Percentiles rank a stretch among this genome's conserved stretches.
Evolutionary conservation across 2,888 invertebrate species (phyloP).

Genomic region (Thereva nobilitata): DNA sequence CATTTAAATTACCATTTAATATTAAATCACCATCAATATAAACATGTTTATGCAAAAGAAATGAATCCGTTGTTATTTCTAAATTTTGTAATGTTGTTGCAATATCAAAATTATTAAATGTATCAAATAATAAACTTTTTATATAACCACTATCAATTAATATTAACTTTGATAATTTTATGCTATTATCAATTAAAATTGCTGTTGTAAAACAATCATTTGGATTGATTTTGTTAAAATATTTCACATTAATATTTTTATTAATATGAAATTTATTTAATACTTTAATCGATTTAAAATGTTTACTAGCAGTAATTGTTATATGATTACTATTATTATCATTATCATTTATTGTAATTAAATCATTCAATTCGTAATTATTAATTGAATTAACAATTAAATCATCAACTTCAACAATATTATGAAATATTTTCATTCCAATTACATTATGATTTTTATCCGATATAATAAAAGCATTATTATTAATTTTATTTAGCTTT

Average conservation of each 20-base stretch:
- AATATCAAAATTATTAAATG: neutral
- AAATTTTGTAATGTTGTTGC: neutral
- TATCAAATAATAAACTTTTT: neutral
- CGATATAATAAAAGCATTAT: too few relatives aligned
- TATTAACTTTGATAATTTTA: neutral
- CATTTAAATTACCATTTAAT: neutral
- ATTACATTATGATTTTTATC: too few relatives aligned
- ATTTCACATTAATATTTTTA: neutral
- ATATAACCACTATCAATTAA: neutral
- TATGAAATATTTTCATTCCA: too few relatives aligned
- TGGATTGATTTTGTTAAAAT: neutral
- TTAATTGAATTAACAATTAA: too few relatives aligned
- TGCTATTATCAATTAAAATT: neutral
- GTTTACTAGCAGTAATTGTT: too few relatives aligned
- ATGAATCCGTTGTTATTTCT: neutral
- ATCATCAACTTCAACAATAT: too few relatives aligned
- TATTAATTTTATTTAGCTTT: too few relatives aligned
- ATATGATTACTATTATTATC: too few relatives aligned
- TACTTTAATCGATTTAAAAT: too few relatives aligned
- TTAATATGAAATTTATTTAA: too few relatives aligned
- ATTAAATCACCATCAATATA: constrained; percentile 2
- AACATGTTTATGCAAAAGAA: constrained; percentile 1
- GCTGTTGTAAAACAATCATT: neutral
- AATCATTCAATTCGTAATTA: too few relatives aligned
- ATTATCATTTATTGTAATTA: too few relatives aligned